Percentiles rank a stretch among this genome's conserved stretches.
These are phyloP conservation scores for Oreochromis tanganicae DNA, from an alignment of 2,113 vertebrate genomes.

Conservation along the genomic window DNA sequence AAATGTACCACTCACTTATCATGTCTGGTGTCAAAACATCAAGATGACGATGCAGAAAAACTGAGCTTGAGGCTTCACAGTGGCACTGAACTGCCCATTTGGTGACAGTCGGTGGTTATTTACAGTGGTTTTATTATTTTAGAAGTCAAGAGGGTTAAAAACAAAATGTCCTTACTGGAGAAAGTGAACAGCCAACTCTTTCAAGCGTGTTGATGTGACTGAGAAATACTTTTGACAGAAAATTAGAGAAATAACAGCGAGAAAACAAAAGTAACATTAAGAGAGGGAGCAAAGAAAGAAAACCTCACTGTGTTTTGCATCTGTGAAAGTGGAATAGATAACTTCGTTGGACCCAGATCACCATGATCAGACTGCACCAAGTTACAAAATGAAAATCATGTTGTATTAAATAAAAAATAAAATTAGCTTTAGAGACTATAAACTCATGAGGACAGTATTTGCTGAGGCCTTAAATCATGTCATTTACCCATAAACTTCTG, in stretches of 20 bases:
- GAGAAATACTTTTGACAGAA: background rate
- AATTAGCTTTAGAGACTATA: background rate
- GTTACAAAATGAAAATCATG: background rate
- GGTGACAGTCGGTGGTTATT: background rate
- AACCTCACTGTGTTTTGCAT: accelerated
- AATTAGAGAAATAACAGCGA: background rate
- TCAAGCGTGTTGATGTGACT: accelerated
- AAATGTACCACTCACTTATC: background rate
- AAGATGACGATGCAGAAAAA: background rate
- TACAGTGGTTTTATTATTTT: background rate
- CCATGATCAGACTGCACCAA: background rate
- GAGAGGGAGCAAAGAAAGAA: background rate
- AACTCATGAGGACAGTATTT: background rate
- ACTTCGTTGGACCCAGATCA: background rate
- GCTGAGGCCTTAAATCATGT: background rate
- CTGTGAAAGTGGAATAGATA: background rate
- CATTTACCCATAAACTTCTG: accelerated
- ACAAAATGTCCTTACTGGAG: background rate
- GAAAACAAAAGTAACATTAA: background rate
- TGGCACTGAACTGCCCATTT: background rate
- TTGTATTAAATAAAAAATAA: background rate
- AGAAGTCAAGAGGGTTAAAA: background rate
- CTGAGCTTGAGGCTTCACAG: background rate
- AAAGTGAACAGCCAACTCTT: background rate
- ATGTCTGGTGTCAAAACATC: background rate